Base-by-base conservation (phyloP, 2,113 vertebrate species). In the Notiomystis cincta region DNA sequence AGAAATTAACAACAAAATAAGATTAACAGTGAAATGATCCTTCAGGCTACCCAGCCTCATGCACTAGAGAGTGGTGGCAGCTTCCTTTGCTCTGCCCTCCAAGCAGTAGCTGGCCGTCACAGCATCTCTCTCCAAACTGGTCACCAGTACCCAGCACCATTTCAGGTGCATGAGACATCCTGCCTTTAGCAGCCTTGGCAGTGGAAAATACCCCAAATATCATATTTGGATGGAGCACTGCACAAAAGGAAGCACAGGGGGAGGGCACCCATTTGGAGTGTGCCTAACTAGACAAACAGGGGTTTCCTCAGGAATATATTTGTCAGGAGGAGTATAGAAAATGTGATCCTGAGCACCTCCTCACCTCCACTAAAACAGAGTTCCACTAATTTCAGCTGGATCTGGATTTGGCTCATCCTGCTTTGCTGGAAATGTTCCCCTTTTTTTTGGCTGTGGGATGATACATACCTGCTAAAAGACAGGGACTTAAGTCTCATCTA, bases 61-160 rank as follows among this genome's bases (percentile, higher is more conserved):
- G 30, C 28, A 57, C 37, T 0, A 21, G 11, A 33, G 22, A 73
- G 28, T 1, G 2, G 72, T 3, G 6, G 24, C 38, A 30, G 10
- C 23, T 85, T 25, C 23, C 27, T 57, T 35, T 56, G 57, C 58
- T 73, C 54, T 65, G 53, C 37, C 28, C 35, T 82, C 12, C 33
- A 20, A 50, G 45, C 58, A 64, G 23, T 3, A 35, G 35, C 33
- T 69, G 62, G 9, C 17, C 44, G 50, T 18, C 20, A 40, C 8
- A 13, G 7, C n/a, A 54, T 5, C 25, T 40, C 51, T 44, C 80
- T 73, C n/a, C 87, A 81, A 15, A 73, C 9, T 5, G 40, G n/a
- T 11, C 37, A 64, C 33, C 21, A 47, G 31, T 5, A 40, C 10
- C 37, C 19, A 38, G 38, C 13, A 40, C 9, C 33, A 27, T 38